Percentiles rank a stretch among this genome's conserved stretches.
Conservation (phyloP, 2,113 vertebrate genomes). For the Aegotheles bennettii region DNA sequence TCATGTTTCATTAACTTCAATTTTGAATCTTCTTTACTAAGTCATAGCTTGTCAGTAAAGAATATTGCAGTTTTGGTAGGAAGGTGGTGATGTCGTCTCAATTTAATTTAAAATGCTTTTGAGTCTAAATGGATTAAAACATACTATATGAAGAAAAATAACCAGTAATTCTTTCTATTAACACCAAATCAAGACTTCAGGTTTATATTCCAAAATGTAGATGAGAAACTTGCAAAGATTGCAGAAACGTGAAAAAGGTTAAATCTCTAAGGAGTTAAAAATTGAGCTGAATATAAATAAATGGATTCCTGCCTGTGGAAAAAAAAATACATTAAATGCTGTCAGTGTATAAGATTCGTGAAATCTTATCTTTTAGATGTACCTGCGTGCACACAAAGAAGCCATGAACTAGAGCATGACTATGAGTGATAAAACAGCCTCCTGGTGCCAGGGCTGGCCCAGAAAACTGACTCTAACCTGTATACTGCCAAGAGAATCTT, state of each 20-base stretch:
- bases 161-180: neutral
- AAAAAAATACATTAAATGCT: neutral
- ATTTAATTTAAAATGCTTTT: neutral
- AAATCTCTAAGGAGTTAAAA: neutral
- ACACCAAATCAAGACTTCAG: neutral
- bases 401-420: neutral
- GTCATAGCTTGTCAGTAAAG: neutral
- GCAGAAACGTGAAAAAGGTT: neutral
- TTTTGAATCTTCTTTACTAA: neutral
- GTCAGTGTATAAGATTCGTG: neutral
- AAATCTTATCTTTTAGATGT: neutral
- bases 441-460: neutral
- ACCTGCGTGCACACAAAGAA: neutral
- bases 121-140: neutral
- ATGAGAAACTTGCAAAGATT: neutral
- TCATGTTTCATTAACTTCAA: neutral
- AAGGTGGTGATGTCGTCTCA: neutral
- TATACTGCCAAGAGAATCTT: neutral
- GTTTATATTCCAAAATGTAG: neutral
- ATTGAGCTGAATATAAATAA: neutral
- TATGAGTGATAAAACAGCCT: neutral
- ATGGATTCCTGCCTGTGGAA: neutral
- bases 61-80: neutral
- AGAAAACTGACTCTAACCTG: neutral
- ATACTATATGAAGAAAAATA: neutral